These are phyloP conservation scores for Dreissena polymorpha DNA, from an alignment of 1,140 invertebrate genomes.

Conservation along the genomic window DNA sequence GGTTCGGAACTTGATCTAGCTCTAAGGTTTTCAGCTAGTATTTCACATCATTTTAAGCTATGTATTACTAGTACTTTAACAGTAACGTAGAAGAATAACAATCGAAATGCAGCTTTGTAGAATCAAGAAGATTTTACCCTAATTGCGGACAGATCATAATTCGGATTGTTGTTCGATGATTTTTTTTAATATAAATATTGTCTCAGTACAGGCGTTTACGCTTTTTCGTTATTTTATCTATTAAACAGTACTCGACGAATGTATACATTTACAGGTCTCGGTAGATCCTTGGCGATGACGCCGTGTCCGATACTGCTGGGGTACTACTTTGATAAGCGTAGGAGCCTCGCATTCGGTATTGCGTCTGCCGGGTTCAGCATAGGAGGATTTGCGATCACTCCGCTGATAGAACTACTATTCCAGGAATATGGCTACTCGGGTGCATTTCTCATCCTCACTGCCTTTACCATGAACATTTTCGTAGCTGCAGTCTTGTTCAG, in stretches of 20 bases:
- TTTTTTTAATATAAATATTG: too few species aligned
- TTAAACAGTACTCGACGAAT: too few species aligned
- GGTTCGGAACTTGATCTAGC: too few species aligned
- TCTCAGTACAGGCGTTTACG: too few species aligned
- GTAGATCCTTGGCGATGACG: slow-evolving; percentile 68
- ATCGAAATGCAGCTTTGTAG: too few species aligned
- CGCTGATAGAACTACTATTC: slow-evolving; percentile 67
- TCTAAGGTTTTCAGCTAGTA: too few species aligned
- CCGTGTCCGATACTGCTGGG: slow-evolving; percentile 71
- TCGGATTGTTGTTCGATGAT: too few species aligned
- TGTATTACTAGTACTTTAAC: too few species aligned
- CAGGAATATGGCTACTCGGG: slow-evolving; percentile 48
- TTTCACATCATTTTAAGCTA: too few species aligned
- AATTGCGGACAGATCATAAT: too few species aligned
- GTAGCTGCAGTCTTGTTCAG: slow-evolving; percentile 20
- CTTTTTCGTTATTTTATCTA: not conserved
- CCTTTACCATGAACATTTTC: slow-evolving; percentile 18
- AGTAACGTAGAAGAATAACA: too few species aligned
- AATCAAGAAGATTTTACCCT: too few species aligned
- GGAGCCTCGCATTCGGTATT: slow-evolving; percentile 72
- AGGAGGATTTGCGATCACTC: slow-evolving; percentile 74
- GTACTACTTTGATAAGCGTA: slow-evolving; percentile 69
- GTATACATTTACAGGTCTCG: slow-evolving; percentile 69
- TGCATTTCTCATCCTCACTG: slow-evolving; percentile 37
- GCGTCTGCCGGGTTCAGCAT: slow-evolving; percentile 73